phyloP scores from a whole-genome alignment of 1,140 invertebrate genomes.

The Trachymyrmex septentrionalis region DNA sequence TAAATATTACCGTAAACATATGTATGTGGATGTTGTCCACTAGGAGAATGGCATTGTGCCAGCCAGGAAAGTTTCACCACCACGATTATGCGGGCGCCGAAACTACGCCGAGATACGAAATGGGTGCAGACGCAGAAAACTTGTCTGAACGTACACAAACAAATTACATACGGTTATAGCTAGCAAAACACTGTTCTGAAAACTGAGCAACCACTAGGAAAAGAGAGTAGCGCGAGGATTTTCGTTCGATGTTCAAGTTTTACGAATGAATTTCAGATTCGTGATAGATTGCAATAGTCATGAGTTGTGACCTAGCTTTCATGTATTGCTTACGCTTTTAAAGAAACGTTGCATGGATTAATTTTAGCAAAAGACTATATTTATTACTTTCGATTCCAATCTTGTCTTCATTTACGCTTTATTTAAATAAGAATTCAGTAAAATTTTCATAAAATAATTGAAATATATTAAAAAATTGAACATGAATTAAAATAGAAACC shows the following conservation, averaged over 20 bases:
- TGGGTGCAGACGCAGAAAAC: conserved; percentile 28
- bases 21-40: conserved; percentile 79
- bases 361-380: not conserved
- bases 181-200: conserved; percentile 11
- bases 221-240: not conserved
- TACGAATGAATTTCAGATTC: conserved; percentile 38
- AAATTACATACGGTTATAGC: conserved; percentile 33
- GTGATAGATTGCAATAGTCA: conserved; percentile 53
- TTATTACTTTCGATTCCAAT: not conserved
- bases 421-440: not conserved
- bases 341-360: not conserved
- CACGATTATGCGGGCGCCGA: conserved; percentile 59
- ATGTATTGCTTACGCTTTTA: not conserved
- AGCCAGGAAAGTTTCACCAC: conserved; percentile 66
- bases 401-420: not conserved
- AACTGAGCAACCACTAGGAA: not conserved
- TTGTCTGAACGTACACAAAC: conserved; percentile 2
- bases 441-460: not conserved
- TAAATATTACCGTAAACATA: conserved; percentile 73
- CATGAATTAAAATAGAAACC: not conserved
- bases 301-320: not conserved
- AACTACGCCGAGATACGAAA: conserved; percentile 18
- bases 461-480: not conserved
- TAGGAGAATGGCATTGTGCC: conserved; percentile 77
- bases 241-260: conserved; percentile 42